Conservation (phyloP, 1,140 invertebrate species). For the Zaprionus davidi region DNA sequence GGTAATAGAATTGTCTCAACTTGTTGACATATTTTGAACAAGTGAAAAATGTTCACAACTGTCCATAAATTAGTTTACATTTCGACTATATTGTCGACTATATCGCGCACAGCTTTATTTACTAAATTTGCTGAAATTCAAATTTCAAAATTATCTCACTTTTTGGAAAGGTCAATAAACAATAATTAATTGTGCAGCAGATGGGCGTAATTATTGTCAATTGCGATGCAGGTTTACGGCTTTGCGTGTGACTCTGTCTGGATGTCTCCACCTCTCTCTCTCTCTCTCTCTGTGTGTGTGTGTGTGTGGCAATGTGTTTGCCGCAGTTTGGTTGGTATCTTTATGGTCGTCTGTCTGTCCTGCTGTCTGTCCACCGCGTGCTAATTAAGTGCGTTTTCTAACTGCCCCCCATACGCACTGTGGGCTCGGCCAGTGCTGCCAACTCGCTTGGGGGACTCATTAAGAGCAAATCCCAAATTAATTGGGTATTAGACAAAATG, state of each 20-base stretch:
- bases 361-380: conserved; percentile 10
- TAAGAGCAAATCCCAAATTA: conserved; percentile 73
- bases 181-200: conserved; percentile 36
- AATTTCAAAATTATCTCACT: conserved; percentile 5
- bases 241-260: conserved; percentile 7
- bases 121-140: background rate
- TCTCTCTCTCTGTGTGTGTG: conserved; percentile 13
- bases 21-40: background rate
- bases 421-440: conserved; percentile 18
- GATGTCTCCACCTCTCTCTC: background rate
- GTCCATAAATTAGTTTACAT: background rate
- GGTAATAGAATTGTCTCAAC: background rate
- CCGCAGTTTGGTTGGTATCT: conserved; percentile 33
- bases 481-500: conserved; percentile 74
- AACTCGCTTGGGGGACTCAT: conserved; percentile 47
- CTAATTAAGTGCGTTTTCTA: conserved; percentile 53
- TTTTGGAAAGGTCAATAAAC: conserved; percentile 29
- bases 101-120: background rate
- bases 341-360: conserved; percentile 33
- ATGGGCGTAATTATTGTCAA: conserved; percentile 26
- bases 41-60: background rate
- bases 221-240: background rate
- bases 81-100: background rate
- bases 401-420: conserved; percentile 33
- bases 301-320: conserved; percentile 10